phyloP scores from a whole-genome alignment of 2,888 invertebrate species.

The Scaptomyza reducta region DNA sequence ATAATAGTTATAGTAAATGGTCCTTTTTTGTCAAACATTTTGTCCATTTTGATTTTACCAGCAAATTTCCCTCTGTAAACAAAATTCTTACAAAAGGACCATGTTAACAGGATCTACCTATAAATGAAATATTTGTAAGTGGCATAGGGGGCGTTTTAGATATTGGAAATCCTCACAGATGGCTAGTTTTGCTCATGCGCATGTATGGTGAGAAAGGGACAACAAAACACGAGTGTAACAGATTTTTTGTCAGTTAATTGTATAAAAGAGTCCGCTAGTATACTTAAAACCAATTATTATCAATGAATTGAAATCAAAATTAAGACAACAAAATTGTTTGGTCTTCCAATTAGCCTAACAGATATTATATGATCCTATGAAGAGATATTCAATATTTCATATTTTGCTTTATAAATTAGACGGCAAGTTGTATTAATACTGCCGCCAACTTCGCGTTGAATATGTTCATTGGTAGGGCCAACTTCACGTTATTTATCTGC shows the following conservation, averaged over 20 bases:
- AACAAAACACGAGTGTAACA: neutral
- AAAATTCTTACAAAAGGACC: neutral
- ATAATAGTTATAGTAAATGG: neutral
- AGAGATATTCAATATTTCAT: too few relatives aligned
- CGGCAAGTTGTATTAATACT: too few relatives aligned
- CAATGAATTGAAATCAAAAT: too few relatives aligned
- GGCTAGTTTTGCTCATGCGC: neutral
- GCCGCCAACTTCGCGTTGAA: neutral
- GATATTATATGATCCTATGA: too few relatives aligned
- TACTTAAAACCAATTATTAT: too few relatives aligned
- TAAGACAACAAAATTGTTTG: too few relatives aligned
- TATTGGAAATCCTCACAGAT: neutral
- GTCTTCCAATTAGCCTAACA: too few relatives aligned
- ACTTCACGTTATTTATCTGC: neutral
- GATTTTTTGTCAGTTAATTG: neutral
- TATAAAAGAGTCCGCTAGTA: neutral
- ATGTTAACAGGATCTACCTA: neutral
- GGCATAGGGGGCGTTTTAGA: slow-evolving; percentile 7
- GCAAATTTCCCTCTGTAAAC: slow-evolving; percentile 1
- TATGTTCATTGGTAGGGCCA: neutral
- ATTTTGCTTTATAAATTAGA: too few relatives aligned
- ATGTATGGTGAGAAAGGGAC: neutral
- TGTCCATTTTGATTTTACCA: too few relatives aligned
- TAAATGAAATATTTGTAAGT: neutral
- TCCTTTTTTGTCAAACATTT: neutral